Base-by-base conservation (phyloP, 2,888 invertebrate genomes). In the Drosophila emarginata region DNA sequence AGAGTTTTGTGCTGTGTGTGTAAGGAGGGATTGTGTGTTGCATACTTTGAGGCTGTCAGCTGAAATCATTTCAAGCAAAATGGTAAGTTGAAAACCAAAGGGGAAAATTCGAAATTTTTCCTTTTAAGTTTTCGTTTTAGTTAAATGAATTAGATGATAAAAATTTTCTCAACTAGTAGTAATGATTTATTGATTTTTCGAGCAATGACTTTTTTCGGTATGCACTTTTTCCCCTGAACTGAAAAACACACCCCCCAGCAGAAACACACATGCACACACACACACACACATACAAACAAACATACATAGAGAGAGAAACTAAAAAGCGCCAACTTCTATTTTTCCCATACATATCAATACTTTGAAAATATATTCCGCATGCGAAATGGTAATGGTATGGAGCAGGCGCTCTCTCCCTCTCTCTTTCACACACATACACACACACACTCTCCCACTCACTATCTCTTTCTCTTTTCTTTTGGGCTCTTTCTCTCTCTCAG, bases 261-360 rank as follows among this genome's bases (percentile, higher is more conserved):
- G 2, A 11, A 66, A 71, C 40, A 61, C 37, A 11, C 53, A n/a
- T n/a, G 54, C 21, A 61, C 54, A 32, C 64, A 65, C 4, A 58
- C 67, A 28, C 39, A 67, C n/a, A 62, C 57, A 56, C 61, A 62
- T 12, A 26, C 65, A 63, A 7, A 18, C 11, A 59, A 26, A 23
- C 51, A 37, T 36, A 67, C 4, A 36, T 59, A 15, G 15, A 74
- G 59, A 58, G 72, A 51, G 64, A 70, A 67, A 74, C 82, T 85
- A 82, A 83, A 87, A 82, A 83, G 88, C 84, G 80, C 84, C 87
- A 84, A 83, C 83, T 83, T 82, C 86, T 83, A 80, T 80, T 86
- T 85, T 86, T 80, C 86, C 86, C 83, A 74, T 83, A 45, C 21
- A 45, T 76, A 80, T 83, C 86, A 86, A 83, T 86, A 80, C 78